Evolutionary conservation across 2,888 invertebrate genomes (phyloP), one percentile per base, ranked within the genome.

Genomic region (Drosophila formosana): DNA sequence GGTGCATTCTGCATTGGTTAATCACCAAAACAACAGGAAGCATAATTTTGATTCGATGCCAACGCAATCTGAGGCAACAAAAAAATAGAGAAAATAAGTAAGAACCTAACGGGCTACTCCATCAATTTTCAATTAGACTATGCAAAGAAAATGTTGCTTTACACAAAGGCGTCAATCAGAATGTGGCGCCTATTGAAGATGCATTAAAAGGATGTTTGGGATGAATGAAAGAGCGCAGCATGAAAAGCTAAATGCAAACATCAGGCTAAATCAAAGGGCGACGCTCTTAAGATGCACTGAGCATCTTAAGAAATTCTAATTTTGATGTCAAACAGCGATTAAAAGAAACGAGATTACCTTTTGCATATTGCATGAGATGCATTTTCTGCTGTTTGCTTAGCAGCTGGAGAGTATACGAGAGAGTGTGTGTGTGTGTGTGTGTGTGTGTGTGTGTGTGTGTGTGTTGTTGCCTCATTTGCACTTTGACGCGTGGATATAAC

Each of bases 301-400:
- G 83, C 88, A 73, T 88, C 83, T 83, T 84, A 83, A 86, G 89
- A 86, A 80, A 81, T 81, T 89, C 73, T 87, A 91, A 91, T 91
- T 91, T 89, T 91, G 91, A 91, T 91, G 90, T 90, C 89, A 91
- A 92, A 91, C 91, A 91, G 89, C 91, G 91, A 91, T 91, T 92
- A 91, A 89, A 90, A 90, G 89, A 77, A 85, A 90, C 91, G 90
- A 92, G 91, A 91, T 91, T 92, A 90, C 91, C 89, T 88, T 79
- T 75, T 91, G 91, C 90, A 91, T 91, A 90, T 90, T 91, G 89
- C 88, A 91, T 91, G 91, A 91, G 86, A 37, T 80, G 80, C 85
- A 82, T 86, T 90, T 86, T 78, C 69, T 80, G 82, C 78, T 90
- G 90, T 91, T 90, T 88, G 80, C 88, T 76, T 45, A 37, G 11